phyloP scores from a whole-genome alignment of 2,113 vertebrate species.

The Lichenostomus cassidix region DNA sequence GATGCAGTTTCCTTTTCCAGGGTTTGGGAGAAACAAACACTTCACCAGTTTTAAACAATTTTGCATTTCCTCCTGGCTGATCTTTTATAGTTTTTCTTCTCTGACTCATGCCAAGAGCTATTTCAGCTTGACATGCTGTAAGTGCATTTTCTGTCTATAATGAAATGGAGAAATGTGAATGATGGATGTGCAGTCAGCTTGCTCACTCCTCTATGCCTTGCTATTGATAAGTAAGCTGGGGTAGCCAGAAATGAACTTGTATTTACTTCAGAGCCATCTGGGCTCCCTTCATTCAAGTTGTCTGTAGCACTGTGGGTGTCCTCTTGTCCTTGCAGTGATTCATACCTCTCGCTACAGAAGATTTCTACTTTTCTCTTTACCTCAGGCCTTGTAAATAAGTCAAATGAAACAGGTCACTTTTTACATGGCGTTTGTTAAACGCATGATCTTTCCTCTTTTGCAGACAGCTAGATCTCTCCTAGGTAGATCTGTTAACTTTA shows the following conservation, averaged over 20 bases:
- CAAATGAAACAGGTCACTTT: not conserved
- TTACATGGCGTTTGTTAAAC: not conserved
- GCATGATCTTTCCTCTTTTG: not conserved
- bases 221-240: not conserved
- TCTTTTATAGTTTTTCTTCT: not conserved
- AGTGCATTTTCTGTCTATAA: slow-evolving; percentile 24
- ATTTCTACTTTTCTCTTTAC: not conserved
- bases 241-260: not conserved
- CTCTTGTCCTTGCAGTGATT: slow-evolving; percentile 6
- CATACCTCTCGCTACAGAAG: not conserved
- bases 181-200: not conserved
- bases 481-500: not conserved
- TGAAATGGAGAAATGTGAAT: not conserved
- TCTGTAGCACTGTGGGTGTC: not conserved
- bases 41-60: not conserved
- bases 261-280: slow-evolving; percentile 16
- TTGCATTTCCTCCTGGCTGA: not conserved
- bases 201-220: not conserved
- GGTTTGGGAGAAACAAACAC: not conserved
- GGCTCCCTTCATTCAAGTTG: not conserved
- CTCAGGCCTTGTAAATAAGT: not conserved
- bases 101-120: slow-evolving; percentile 4
- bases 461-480: not conserved
- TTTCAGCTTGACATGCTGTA: not conserved
- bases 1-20: not conserved